phyloP scores from a whole-genome alignment of 2,113 vertebrate genomes.

The Nanorana parkeri region DNA sequence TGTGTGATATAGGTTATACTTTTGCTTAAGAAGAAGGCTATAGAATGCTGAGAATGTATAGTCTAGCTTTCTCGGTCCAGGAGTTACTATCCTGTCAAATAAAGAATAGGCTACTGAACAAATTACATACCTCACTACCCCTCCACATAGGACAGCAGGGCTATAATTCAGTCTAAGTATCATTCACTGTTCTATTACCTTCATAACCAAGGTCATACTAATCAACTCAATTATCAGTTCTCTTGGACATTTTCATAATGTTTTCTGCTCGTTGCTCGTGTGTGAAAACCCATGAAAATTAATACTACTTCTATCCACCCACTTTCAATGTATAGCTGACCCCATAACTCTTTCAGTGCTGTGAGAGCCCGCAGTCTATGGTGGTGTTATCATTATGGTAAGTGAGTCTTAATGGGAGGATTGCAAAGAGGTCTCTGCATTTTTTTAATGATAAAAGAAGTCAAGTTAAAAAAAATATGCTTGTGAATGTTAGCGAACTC shows the following conservation, averaged over 20 bases:
- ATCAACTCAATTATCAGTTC: slow-evolving; percentile 98
- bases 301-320: slow-evolving; percentile 91
- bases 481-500: too few relatives aligned
- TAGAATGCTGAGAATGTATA: slow-evolving; percentile 56
- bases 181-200: slow-evolving; percentile 84
- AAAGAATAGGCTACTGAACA: slow-evolving; percentile 67
- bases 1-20: too few relatives aligned
- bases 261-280: slow-evolving; percentile 98
- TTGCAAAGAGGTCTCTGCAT: too few relatives aligned
- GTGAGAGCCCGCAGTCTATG: background rate
- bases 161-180: slow-evolving; percentile 86
- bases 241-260: slow-evolving; percentile 97
- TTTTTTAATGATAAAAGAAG: too few relatives aligned
- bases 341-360: slow-evolving; percentile 26
- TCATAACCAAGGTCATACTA: slow-evolving; percentile 98
- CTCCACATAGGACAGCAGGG: slow-evolving; percentile 66
- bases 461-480: too few relatives aligned
- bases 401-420: background rate
- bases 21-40: background rate
- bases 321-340: slow-evolving; percentile 89
- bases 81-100: slow-evolving; percentile 73
- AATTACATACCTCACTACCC: slow-evolving; percentile 76
- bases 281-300: slow-evolving; percentile 97
- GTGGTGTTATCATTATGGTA: background rate
- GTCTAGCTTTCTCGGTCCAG: slow-evolving; percentile 77